Percentiles rank a stretch among this genome's conserved stretches.
phyloP scores from a whole-genome alignment of 2,888 invertebrate species.

The Tortrix viridana region DNA sequence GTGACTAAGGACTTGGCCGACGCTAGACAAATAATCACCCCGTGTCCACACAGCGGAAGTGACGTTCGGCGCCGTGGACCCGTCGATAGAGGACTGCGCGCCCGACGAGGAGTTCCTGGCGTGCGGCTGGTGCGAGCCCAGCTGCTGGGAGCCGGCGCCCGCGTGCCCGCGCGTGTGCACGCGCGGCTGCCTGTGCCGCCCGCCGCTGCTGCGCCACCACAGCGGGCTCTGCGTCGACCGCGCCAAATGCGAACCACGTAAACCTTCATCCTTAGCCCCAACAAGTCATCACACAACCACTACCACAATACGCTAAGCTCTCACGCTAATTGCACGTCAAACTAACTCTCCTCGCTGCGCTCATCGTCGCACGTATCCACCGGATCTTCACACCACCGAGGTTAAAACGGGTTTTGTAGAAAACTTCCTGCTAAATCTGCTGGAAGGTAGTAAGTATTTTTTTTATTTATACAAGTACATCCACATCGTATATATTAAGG shows the following conservation, averaged over 20 bases:
- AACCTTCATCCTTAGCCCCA: constrained; percentile 23
- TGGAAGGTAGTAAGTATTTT: no score
- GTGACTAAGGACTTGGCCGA: no score
- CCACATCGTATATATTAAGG: no score
- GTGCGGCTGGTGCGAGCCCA: constrained; percentile 73
- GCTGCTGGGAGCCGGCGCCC: constrained; percentile 61
- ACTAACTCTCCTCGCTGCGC: no score
- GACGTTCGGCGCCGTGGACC: constrained; percentile 45
- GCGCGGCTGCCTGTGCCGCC: constrained; percentile 66
- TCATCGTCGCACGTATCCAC: no score
- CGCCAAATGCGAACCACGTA: constrained; percentile 60
- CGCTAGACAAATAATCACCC: neutral
- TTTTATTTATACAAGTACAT: no score
- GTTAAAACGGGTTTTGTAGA: no score
- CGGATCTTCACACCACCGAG: no score
- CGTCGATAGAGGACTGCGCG: constrained; percentile 64
- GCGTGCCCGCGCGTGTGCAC: constrained; percentile 60
- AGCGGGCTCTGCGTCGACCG: constrained; percentile 62
- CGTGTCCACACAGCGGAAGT: constrained; percentile 44
- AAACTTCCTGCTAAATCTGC: no score
- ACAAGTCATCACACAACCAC: no score
- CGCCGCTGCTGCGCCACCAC: constrained; percentile 64
- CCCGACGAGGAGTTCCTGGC: constrained; percentile 64
- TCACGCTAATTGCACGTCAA: no score
- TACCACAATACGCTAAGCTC: no score